Evolutionary conservation across 1,140 invertebrate species (phyloP).

Genomic region (Ips typographus): DNA sequence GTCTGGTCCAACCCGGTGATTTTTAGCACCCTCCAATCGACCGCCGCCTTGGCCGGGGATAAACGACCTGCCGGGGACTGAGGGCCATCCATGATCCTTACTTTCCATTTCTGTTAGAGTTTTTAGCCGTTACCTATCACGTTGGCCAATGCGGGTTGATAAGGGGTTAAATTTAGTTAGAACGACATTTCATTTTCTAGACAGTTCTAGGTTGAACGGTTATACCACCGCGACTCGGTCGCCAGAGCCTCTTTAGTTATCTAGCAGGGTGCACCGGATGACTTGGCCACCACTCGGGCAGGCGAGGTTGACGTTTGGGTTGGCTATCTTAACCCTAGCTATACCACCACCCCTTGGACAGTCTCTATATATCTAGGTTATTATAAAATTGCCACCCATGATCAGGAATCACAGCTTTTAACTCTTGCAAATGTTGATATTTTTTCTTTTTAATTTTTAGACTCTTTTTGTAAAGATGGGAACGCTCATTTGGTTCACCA

Average conservation of each 20-base stretch:
- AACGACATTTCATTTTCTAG: neutral
- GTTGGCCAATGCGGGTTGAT: constrained; percentile 1
- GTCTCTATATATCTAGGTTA: neutral
- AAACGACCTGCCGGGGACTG: constrained; percentile 7
- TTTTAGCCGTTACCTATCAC: constrained; percentile 10
- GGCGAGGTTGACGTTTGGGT: too few relatives aligned
- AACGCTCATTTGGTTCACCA: neutral
- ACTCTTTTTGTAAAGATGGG: neutral
- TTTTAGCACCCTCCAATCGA: constrained; percentile 1
- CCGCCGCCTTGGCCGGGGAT: constrained; percentile 2
- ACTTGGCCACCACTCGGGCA: too few relatives aligned
- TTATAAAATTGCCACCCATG: constrained; percentile 1
- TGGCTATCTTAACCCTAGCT: too few relatives aligned
- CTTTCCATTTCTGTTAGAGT: constrained; percentile 4
- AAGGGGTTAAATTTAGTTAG: neutral
- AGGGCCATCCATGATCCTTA: constrained; percentile 5
- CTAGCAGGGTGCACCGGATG: too few relatives aligned
- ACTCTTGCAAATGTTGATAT: constrained; percentile 2
- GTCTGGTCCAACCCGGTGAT: neutral
- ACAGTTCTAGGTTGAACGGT: neutral
- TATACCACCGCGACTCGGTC: neutral
- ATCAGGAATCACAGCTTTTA: constrained; percentile 2
- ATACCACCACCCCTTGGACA: too few relatives aligned
- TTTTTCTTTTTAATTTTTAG: constrained; percentile 1
- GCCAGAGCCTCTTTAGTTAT: too few relatives aligned